Evolutionary conservation across 2,888 invertebrate species (phyloP), one percentile per base, ranked within the genome.

Genomic region (Eurois occulta): DNA sequence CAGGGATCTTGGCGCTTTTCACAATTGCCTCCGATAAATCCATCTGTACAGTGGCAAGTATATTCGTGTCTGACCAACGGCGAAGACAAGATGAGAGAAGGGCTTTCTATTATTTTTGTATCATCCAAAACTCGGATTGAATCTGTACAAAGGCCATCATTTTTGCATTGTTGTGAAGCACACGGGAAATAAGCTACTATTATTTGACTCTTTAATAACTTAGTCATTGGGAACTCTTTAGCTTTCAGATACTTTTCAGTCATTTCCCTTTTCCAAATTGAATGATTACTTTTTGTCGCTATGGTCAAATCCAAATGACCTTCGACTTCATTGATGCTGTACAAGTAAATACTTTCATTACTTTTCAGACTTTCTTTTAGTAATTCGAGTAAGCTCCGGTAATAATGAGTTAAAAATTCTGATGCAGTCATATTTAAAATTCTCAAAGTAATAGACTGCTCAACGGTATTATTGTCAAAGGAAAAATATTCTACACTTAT

Each of bases 1-100:
- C 99, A 99, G 0, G 99, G 99, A 95, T 99, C 99, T 95, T 99
- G 98, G 13, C 98, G 97, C 90, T 98, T 98, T 90, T 98, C 98
- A 93, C 99, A 99, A 80, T 98, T 97, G 1, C 97, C 97, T 0
- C 99, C 99, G 24, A 98, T 98, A 91, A 98, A 99, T 65, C 99
- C 98, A 83, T 98, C 98, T 0, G 97, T 97, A 91, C 99, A 99
- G 84, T 98, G 97, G 92, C 99, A 99, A 6, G 96, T 97, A 92
- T 98, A 98, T 85, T 98, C 98, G 91, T 99, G 98, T 16, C 97
- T 97, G 0, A 99, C 97, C 64, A 97, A 94, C 0, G 99, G 99
- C 0, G 99, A 98, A 35, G 99, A 98, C 68, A 99, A 97, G 52
- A 99, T 98, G 28, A 99, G 95, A 35, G 97, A 97, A 66, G 98